Evolutionary conservation across 2,888 invertebrate genomes (phyloP), one percentile per base, ranked within the genome.

Genomic region (Micropterix aruncella): DNA sequence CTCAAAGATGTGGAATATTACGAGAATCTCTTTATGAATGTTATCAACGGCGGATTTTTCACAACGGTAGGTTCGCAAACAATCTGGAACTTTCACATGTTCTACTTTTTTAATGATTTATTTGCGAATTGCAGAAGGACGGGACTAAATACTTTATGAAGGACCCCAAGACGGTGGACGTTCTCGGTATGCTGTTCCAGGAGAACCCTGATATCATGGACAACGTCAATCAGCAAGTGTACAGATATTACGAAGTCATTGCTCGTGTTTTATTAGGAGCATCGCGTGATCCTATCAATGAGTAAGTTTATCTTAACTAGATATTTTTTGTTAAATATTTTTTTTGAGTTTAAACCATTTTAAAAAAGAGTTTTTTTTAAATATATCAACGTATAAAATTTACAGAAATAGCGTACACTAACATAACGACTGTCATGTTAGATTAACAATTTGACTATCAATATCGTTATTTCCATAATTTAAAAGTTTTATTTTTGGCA

Each of bases 171-270:
- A 72, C 77, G 38, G 58, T 76, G 47, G 70, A 73, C 60, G 64
- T 68, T 46, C 64, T 77, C 16, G 74, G 72, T 2, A 71, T 72
- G 58, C 59, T 71, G 53, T 70, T 77, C 59, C 74, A 76, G 60
- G 70, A 70, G 41, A 77, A 75, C 54, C 63, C 61, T 46, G 74
- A 77, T 27, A 27, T 27, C 12, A 27, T 27, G 27, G 27, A 27
- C 27, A 27, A 27, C 12, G 27, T 27, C 12, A 27, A 27, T 40
- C 57, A 56, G 45, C 56, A 61, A 47, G 61, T 60, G 54, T 59
- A 62, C 50, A 75, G 74, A 53, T 77, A 78, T n/a, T 73, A 75
- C 47, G 75, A 76, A 58, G 68, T 73, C 47, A 63, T 74, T 18
- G 74, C 74, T 48, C 68, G 73, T 48, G 66, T 68, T 46, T 56